Conservation (phyloP, 2,797 vertebrate genomes). For the Platyrinchus mystaceus region DNA sequence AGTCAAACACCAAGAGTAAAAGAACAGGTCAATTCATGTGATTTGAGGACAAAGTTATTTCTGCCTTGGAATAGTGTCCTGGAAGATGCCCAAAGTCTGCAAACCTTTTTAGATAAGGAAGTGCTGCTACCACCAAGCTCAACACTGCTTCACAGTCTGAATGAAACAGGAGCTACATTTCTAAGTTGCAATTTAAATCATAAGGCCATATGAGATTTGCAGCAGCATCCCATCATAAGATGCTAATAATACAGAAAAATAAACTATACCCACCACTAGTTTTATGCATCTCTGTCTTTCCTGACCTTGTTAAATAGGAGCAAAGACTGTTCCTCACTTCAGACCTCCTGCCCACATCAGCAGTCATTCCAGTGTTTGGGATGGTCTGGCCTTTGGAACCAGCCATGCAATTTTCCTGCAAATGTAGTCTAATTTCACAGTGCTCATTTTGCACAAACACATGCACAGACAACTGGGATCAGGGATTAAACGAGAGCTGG, state of each 20-base stretch:
- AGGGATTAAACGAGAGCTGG: neutral
- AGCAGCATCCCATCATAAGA: neutral
- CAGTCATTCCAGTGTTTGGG: neutral
- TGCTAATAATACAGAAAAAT: neutral
- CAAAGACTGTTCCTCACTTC: neutral
- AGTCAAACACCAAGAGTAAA: neutral
- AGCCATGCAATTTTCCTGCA: neutral
- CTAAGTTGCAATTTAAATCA: neutral
- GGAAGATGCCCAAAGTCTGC: neutral
- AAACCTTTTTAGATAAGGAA: neutral
- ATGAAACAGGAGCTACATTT: neutral
- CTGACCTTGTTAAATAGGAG: neutral
- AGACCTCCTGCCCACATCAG: neutral
- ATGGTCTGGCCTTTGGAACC: neutral
- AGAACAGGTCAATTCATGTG: rapidly evolving
- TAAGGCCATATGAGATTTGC: neutral
- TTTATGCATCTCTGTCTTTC: neutral
- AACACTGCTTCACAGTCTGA: neutral
- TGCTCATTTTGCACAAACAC: neutral
- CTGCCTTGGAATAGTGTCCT: neutral
- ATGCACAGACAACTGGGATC: neutral
- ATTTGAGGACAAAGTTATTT: neutral
- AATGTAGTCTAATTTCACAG: neutral
- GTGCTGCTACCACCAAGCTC: neutral
- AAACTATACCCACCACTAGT: neutral